Base-by-base conservation (phyloP, 2,888 invertebrate genomes). In the Chloroclystis v-ata region DNA sequence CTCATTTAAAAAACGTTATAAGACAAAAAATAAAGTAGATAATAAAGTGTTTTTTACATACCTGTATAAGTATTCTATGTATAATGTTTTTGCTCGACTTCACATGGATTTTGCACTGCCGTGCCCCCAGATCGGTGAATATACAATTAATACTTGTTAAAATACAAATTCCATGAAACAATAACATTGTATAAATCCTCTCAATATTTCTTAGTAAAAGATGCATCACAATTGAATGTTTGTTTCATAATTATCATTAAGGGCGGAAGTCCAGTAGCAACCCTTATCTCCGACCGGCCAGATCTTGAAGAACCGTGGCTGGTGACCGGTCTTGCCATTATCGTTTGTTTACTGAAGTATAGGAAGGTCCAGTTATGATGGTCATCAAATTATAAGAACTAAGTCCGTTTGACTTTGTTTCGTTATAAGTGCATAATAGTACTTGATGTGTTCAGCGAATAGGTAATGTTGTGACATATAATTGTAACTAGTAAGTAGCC, bases 221-320 rank as follows among this genome's bases (percentile, higher is more conserved):
- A 59, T 58, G 54, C 55, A 62, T 61, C 59, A 58, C 57, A 56
- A 59, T 14, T 40, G n/a, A 46, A 10, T 40, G 67, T 68, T 72
- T 72, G 62, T 63, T 69, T 60, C 66, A 59, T 52, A 63, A 60
- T 57, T 76, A 76, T 78, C 77, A 67, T 60, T 52, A 39, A 29
- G 50, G 65, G 56, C 78, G 78, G 78, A 78, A 73, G 70, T 69
- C 52, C 69, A 65, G 69, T 60, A 69, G 14, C 69, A 64, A 63
- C 59, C 72, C 74, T 77, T 82, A 82, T 83, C 77, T 72, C 61
- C 59, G 41, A 45, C 57, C 63, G 61, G 61, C 79, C 78, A 80
- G 68, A 61, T 66, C 61, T 59, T 57, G 46, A 58, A 67, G 78
- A 73, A 67, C 76, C 68, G 61, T 63, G 56, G 49, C 61, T 52